Evolutionary conservation across 2,888 invertebrate genomes (phyloP), one percentile per base, ranked within the genome.

Genomic region (Phortica magna): DNA sequence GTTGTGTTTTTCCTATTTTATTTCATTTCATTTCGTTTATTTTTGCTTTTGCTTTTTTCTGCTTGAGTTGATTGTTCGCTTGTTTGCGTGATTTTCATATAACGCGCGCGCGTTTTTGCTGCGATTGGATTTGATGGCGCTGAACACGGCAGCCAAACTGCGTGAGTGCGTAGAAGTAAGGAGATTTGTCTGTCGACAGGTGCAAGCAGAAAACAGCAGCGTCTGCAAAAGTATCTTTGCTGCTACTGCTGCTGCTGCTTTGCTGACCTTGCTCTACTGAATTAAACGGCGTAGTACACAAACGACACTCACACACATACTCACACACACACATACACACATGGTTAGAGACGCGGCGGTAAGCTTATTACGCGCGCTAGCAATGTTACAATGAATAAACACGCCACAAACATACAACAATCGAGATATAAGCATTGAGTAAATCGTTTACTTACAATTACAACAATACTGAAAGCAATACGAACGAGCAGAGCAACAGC

Each of bases 211-310:
- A 31, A 31, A 31, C 31, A 31, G 48, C 48, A 48, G 14, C 48
- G 48, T 48, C 48, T 9, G 48, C 48, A 48, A 48, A 9, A 14
- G 10, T 48, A 12, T 9, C 48, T 48, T 48, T 5, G 48, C 31
- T 31, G 59, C 19, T 59, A 17, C 48, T 9, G 14, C 14, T 48
- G 3, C 48, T 9, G 7, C 7, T 59, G n/a, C 19, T 59, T 31
- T 4, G 59, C 17, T 59, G 59, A 59, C 59, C 59, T 59, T 59
- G 59, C 59, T 59, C 59, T n/a, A 59, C 59, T 59, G 59, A 59
- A 59, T 17, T 17, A n/a, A 59, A 17, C 17, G 17, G 7, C 59
- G 59, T 19, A 59, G 19, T 59, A 19, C 59, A 17, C 10, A n/a
- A 59, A 7, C 59, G 59, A n/a, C 4, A 59, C 59, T 59, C 19